Conservation (phyloP, 2,888 invertebrate genomes). For the Caenorhabditis uteleia region DNA sequence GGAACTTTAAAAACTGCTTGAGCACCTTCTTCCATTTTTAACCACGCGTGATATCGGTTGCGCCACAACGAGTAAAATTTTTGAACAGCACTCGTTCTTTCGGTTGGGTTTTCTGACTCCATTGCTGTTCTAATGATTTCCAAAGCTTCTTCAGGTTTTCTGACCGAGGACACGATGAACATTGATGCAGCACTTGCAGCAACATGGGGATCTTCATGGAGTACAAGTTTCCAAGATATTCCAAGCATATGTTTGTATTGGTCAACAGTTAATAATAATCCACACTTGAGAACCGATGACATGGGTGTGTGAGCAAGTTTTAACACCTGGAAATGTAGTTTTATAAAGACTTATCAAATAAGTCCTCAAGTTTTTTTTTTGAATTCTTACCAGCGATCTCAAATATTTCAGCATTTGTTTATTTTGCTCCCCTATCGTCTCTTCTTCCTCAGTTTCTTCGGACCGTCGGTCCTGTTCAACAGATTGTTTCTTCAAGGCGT, state of each 20-base stretch:
- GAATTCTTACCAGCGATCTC: slow-evolving; percentile 13
- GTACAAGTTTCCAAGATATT: slow-evolving; percentile 90
- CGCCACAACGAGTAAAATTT: slow-evolving; percentile 94
- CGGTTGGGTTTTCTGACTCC: slow-evolving; percentile 82
- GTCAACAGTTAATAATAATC: slow-evolving; percentile 79
- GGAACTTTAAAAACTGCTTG: slow-evolving; percentile 93
- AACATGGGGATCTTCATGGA: slow-evolving; percentile 82
- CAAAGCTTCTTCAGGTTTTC: slow-evolving; percentile 86
- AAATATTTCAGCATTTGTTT: slow-evolving; percentile 47
- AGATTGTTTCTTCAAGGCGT: slow-evolving; percentile 51
- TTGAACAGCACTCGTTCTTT: slow-evolving; percentile 82
- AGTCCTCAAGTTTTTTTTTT: neutral
- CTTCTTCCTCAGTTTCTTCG: slow-evolving; percentile 56
- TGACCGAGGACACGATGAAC: slow-evolving; percentile 90
- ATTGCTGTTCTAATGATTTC: slow-evolving; percentile 88
- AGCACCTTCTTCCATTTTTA: slow-evolving; percentile 97
- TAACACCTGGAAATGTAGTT: slow-evolving; percentile 75
- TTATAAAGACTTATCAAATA: no score
- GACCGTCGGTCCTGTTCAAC: slow-evolving; percentile 43
- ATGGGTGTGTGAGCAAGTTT: slow-evolving; percentile 83
- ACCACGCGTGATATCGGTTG: slow-evolving; percentile 96
- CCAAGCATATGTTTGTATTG: slow-evolving; percentile 80
- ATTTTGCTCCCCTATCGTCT: slow-evolving; percentile 37
- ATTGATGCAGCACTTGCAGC: slow-evolving; percentile 78
- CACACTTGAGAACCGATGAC: slow-evolving; percentile 85